These are phyloP conservation scores for Gymnocephalus cernua DNA, from an alignment of 2,113 vertebrate genomes.

Conservation along the genomic window DNA sequence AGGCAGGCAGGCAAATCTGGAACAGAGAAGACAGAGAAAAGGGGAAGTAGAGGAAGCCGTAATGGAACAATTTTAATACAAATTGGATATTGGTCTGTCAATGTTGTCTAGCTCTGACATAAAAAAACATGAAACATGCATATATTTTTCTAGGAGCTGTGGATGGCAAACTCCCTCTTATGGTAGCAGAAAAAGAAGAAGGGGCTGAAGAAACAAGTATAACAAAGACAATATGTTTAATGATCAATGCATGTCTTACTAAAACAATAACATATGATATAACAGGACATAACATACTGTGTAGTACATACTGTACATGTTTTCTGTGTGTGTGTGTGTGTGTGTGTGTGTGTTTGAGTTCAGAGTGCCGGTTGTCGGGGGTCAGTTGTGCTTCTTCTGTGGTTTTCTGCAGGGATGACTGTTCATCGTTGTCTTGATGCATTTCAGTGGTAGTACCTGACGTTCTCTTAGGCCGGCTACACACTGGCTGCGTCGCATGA, in stretches of 20 bases:
- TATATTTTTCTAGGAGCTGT: neutral
- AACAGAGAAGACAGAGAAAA: slow-evolving; percentile 18
- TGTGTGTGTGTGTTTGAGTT: neutral
- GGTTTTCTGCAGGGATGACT: neutral
- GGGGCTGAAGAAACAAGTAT: neutral
- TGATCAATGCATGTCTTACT: neutral
- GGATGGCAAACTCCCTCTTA: neutral
- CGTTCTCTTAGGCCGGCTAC: neutral
- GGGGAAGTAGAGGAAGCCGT: neutral
- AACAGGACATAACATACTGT: neutral
- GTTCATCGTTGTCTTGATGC: neutral
- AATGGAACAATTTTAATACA: slow-evolving; percentile 5
- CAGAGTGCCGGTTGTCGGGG: neutral
- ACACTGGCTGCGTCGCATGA: too few species aligned
- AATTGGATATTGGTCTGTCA: slow-evolving; percentile 22
- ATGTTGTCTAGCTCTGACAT: neutral
- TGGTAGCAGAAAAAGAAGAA: neutral
- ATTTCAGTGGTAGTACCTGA: neutral
- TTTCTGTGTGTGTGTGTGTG: neutral
- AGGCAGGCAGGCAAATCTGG: slow-evolving; percentile 23
- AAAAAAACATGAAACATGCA: slow-evolving; percentile 20
- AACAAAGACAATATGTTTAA: neutral
- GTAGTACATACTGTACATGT: too few species aligned
- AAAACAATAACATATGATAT: neutral
- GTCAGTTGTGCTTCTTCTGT: neutral